Base-by-base conservation (phyloP, 1,140 invertebrate species). In the Ceratosolen solmsi region DNA sequence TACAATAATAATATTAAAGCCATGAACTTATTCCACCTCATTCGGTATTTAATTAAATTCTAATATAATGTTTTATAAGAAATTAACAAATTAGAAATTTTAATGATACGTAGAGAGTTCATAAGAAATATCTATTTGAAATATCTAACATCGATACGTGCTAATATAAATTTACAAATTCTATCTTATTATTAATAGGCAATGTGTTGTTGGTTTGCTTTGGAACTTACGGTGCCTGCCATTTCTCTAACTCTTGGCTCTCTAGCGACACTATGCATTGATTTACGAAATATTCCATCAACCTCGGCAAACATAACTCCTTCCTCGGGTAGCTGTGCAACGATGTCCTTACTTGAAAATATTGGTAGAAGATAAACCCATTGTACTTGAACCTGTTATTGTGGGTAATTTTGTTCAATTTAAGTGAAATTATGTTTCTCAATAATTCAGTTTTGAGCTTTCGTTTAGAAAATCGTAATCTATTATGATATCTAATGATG, bases 331-430 rank as follows among this genome's bases (percentile, higher is more conserved):
- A 99, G 96, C 92, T 99, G 97, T 0, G 95, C 94, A 49, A 97
- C 95, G 84, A 99, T 98, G 88, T 99, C 97, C 87, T 97, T 96
- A 0, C 97, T 98, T 3, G 96, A 96, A 91, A 99, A 99, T 85
- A 99, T 97, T 0, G 97, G 97, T 84, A 98, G 92, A 36, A 99
- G 92, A 89, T 98, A 98, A n/a, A 98, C 92, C 95, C 97, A 99
- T 84, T 97, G 96, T 54, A 95, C 93, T 90, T 97, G 96, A 20
- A 96, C 87, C 89, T 90, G 72, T 73, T 72, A 22, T 49, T 20
- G 65, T 15, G 56, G 22, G 7, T 30, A 60, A 25, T 30, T 0
- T 63, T 17, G 20, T 60, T n/a, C n/a, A n/a, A n/a, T n/a, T n/a
- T n/a, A n/a, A n/a, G n/a, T n/a, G n/a, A n/a, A n/a, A n/a, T n/a